Conservation (phyloP, 2,797 vertebrate genomes). For the Hozukius guyotensis region DNA sequence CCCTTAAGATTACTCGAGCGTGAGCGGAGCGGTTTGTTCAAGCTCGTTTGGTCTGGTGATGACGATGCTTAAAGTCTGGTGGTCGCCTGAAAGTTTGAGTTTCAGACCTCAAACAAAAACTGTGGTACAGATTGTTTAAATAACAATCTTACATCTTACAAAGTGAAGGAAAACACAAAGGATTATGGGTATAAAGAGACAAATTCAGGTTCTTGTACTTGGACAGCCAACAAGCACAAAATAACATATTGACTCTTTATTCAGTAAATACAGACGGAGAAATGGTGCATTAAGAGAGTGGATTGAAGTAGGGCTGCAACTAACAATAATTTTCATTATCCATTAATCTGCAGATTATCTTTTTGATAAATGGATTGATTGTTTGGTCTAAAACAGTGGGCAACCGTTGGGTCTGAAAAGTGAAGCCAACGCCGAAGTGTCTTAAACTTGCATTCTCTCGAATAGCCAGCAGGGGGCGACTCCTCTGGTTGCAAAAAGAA, state of each 20-base stretch:
- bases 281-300: not conserved
- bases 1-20: slow-evolving; percentile 12
- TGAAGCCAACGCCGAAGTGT: fast-evolving
- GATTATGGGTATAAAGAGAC: not conserved
- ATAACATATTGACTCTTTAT: not conserved
- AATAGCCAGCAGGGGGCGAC: too few species aligned
- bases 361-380: not conserved
- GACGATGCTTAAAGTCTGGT: slow-evolving; percentile 1
- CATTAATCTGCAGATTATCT: not conserved
- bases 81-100: not conserved
- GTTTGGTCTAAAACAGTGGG: not conserved
- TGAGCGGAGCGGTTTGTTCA: slow-evolving; percentile 17
- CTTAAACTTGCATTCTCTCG: too few species aligned
- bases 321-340: not conserved
- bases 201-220: not conserved
- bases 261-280: not conserved
- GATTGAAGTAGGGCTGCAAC: too few species aligned
- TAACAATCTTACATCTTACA: not conserved
- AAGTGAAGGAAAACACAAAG: not conserved
- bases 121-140: not conserved
- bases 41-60: slow-evolving; percentile 21
- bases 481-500: too few species aligned
- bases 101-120: not conserved
- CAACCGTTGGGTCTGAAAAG: too few species aligned
- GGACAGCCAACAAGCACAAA: slow-evolving; percentile 2